Conservation (phyloP, 2,113 vertebrate species). For the Piaya cayana region DNA sequence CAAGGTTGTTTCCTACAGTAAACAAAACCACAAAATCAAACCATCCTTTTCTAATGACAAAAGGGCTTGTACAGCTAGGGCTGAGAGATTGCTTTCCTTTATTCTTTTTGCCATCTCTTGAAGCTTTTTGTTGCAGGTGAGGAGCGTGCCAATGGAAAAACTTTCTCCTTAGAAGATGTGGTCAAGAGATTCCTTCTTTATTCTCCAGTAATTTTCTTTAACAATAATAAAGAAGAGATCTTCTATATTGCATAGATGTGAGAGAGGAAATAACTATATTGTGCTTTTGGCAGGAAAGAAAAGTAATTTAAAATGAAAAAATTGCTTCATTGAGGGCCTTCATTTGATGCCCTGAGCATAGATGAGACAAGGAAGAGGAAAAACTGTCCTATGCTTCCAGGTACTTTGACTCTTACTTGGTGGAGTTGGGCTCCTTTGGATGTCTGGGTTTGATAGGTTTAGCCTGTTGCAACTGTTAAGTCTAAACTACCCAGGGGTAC, state of each 20-base stretch:
- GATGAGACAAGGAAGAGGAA: constrained; percentile 60
- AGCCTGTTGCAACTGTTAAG: not conserved
- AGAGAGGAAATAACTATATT: constrained; percentile 53
- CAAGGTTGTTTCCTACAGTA: not conserved
- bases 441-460: constrained; percentile 39
- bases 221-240: not conserved
- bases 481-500: not conserved
- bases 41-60: not conserved
- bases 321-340: constrained; percentile 53
- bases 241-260: not conserved
- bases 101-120: not conserved
- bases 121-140: constrained; percentile 63
- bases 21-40: not conserved
- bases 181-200: constrained; percentile 19
- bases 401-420: constrained; percentile 59
- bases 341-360: constrained; percentile 58
- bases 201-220: not conserved
- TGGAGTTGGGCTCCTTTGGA: constrained; percentile 30
- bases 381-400: constrained; percentile 51
- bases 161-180: constrained; percentile 27
- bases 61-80: not conserved
- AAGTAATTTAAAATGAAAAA: constrained; percentile 65
- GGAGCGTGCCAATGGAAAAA: constrained; percentile 41
- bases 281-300: constrained; percentile 60
- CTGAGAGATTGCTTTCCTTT: constrained; percentile 1